Percentiles rank a stretch among this genome's conserved stretches.
Conservation (phyloP, 2,888 invertebrate species). For the Lobophora halterata region DNA sequence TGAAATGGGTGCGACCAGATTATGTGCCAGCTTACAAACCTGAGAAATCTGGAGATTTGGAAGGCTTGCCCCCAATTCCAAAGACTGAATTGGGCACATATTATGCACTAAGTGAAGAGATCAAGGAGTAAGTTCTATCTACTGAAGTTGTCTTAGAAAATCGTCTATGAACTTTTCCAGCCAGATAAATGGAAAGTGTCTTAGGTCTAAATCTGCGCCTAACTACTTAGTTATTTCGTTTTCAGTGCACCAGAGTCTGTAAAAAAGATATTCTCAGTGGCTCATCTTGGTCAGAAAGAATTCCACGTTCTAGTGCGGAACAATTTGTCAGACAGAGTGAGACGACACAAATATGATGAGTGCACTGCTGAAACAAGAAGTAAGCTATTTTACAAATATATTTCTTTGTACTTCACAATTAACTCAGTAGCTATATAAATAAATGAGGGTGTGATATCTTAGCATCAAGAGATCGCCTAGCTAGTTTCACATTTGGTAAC, state of each 20-base stretch:
- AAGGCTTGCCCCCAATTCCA: conserved; percentile 78
- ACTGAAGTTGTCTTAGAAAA: background rate
- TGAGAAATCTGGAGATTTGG: conserved; percentile 86
- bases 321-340: conserved; percentile 82
- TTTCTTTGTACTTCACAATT: background rate
- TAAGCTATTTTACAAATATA: conserved; percentile 55
- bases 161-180: too few relatives aligned
- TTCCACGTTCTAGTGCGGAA: conserved; percentile 72
- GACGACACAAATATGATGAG: conserved; percentile 85
- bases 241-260: conserved; percentile 86
- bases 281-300: conserved; percentile 82
- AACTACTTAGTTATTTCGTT: conserved; percentile 33
- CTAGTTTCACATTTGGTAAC: too few relatives aligned
- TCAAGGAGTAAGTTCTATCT: conserved; percentile 81
- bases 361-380: conserved; percentile 86
- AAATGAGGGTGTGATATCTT: too few relatives aligned
- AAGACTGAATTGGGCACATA: conserved; percentile 69
- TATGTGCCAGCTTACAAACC: conserved; percentile 84
- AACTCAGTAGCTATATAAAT: too few relatives aligned
- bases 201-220: too few relatives aligned
- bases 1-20: conserved; percentile 89
- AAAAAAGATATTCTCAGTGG: conserved; percentile 85
- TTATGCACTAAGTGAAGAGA: conserved; percentile 83
- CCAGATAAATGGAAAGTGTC: too few relatives aligned
- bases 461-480: too few relatives aligned